phyloP scores from a whole-genome alignment of 2,113 vertebrate genomes.

The Coptodon rendalli region DNA sequence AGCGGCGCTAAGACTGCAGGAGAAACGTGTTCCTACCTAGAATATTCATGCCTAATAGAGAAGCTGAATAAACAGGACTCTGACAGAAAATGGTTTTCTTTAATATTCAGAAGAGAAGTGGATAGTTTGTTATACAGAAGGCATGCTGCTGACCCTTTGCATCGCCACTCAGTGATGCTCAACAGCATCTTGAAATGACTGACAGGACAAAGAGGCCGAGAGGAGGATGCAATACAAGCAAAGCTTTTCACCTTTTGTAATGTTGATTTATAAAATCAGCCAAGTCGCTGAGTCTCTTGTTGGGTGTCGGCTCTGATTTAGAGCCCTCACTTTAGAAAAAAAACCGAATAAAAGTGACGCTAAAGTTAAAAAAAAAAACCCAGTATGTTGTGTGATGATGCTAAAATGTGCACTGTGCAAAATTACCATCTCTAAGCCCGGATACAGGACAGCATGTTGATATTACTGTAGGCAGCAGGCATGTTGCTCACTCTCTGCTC shows the following conservation, averaged over 20 bases:
- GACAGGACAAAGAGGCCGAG: background rate
- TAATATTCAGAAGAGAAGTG: background rate
- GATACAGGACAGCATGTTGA: slow-evolving; percentile 42
- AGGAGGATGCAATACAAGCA: background rate
- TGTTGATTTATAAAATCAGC: background rate
- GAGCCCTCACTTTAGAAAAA: background rate
- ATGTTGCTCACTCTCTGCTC: slow-evolving; percentile 44
- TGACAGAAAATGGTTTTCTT: background rate
- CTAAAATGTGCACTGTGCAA: background rate
- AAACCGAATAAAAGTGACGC: background rate
- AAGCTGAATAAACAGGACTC: background rate
- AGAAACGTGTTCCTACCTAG: background rate
- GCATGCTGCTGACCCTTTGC: background rate
- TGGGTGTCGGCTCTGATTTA: background rate
- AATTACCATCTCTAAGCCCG: background rate
- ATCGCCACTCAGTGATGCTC: background rate
- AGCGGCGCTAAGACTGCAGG: background rate
- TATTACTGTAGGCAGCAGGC: slow-evolving; percentile 55
- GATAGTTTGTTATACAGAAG: slow-evolving; percentile 2
- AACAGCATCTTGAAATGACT: background rate
- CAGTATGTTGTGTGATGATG: background rate
- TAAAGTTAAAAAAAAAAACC: rapidly evolving
- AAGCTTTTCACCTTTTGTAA: background rate
- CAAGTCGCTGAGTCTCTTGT: background rate
- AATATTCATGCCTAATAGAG: background rate